phyloP scores from a whole-genome alignment of 1,140 invertebrate species.

The Neodiprion pinetum region DNA sequence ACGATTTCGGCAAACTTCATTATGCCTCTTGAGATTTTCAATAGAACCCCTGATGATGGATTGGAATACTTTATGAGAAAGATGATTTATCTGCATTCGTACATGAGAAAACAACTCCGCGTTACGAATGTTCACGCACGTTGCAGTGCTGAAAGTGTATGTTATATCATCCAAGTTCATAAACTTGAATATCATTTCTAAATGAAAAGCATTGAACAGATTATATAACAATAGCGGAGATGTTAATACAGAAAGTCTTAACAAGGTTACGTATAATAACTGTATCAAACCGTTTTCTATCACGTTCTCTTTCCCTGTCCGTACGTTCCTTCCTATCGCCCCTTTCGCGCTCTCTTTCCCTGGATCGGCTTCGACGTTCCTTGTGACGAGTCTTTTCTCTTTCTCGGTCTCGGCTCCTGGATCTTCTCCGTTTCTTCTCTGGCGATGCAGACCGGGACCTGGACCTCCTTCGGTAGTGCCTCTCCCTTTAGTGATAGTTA shows the following conservation, averaged over 20 bases:
- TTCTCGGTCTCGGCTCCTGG: slow-evolving; percentile 67
- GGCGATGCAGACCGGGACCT: slow-evolving; percentile 63
- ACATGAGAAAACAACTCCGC: too few relatives aligned
- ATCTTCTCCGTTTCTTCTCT: slow-evolving; percentile 69
- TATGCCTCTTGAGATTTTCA: neutral
- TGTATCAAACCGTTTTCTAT: slow-evolving; percentile 43
- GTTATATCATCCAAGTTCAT: neutral
- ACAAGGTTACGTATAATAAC: slow-evolving; percentile 4
- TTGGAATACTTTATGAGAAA: neutral
- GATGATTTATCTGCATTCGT: neutral
- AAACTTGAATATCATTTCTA: slow-evolving; percentile 6
- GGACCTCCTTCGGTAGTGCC: slow-evolving; percentile 55
- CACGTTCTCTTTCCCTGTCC: slow-evolving; percentile 50
- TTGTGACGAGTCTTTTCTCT: slow-evolving; percentile 60
- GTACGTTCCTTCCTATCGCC: slow-evolving; percentile 41
- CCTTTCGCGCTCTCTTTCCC: slow-evolving; percentile 51
- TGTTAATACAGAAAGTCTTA: slow-evolving; percentile 13
- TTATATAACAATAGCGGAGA: slow-evolving; percentile 13
- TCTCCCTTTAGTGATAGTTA: slow-evolving; percentile 41
- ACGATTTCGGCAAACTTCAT: neutral
- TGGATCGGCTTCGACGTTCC: slow-evolving; percentile 51
- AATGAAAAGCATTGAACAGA: neutral
- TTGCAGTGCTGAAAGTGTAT: too few relatives aligned
- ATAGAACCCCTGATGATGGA: neutral
- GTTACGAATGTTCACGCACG: too few relatives aligned